Conservation (phyloP, 2,888 invertebrate genomes). For the Thalpophila matura region DNA sequence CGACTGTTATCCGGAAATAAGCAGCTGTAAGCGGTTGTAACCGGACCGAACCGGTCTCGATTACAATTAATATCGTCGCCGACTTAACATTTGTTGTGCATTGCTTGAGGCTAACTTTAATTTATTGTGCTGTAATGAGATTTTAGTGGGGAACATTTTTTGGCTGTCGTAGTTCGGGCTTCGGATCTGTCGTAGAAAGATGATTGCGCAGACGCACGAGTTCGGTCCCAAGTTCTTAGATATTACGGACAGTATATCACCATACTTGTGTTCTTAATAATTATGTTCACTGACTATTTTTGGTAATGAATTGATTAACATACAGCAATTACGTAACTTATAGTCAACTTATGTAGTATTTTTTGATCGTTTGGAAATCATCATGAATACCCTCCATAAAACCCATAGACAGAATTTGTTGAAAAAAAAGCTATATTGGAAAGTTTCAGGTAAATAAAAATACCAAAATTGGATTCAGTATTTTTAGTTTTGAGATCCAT, state of each 20-base stretch:
- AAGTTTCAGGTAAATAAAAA: background rate
- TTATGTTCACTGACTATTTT: too few species aligned
- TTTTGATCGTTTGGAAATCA: too few species aligned
- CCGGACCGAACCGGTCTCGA: constrained; percentile 64
- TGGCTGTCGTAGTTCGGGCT: constrained; percentile 46
- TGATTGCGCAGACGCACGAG: background rate
- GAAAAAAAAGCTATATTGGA: too few species aligned
- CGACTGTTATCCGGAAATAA: constrained; percentile 56
- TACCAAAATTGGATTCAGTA: background rate
- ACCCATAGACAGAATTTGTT: too few species aligned
- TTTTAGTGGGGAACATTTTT: constrained; percentile 58
- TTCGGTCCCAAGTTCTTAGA: background rate
- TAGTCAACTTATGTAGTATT: too few species aligned
- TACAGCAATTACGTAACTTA: too few species aligned
- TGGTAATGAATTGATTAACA: too few species aligned
- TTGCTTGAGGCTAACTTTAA: constrained; percentile 60
- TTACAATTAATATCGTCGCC: constrained; percentile 72
- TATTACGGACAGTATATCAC: too few species aligned
- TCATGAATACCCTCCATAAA: too few species aligned
- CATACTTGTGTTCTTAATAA: too few species aligned
- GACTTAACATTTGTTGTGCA: constrained; percentile 64
- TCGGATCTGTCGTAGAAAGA: constrained; percentile 3
- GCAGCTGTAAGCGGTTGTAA: constrained; percentile 44
- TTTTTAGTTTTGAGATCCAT: background rate
- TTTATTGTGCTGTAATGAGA: constrained; percentile 73